Evolutionary conservation across 2,113 vertebrate genomes (phyloP).

Genomic region (Elanus axillaris): DNA sequence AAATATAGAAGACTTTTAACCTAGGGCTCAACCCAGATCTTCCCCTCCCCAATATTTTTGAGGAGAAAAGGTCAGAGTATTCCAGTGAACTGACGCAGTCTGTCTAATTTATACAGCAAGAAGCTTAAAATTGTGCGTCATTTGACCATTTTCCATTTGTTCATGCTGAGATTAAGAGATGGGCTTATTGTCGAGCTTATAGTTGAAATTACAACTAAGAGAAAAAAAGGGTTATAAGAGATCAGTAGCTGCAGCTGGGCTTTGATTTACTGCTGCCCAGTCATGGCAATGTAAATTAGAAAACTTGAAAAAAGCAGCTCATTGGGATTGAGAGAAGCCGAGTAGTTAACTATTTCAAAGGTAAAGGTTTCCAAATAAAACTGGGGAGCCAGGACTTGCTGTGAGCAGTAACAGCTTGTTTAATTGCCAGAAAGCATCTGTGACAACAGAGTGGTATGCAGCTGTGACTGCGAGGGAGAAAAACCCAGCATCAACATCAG

Average conservation of each 20-base stretch:
- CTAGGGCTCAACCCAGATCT: conserved; percentile 28
- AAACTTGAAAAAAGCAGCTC: conserved; percentile 36
- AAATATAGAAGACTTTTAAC: conserved; percentile 54
- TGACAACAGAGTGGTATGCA: not conserved
- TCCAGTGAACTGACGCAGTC: conserved; percentile 69
- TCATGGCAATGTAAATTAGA: conserved; percentile 3
- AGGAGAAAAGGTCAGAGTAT: conserved; percentile 74
- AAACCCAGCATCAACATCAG: not conserved
- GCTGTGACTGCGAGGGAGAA: not conserved
- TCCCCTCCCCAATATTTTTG: conserved; percentile 38
- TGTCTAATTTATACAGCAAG: conserved; percentile 66
- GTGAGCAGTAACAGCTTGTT: not conserved
- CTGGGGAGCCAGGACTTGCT: not conserved
- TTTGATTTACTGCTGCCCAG: conserved; percentile 48
- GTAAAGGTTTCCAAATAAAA: not conserved
- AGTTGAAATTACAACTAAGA: conserved; percentile 68
- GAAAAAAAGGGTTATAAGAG: conserved; percentile 35
- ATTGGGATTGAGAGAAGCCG: not conserved
- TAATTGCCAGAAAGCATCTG: not conserved
- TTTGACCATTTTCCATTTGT: conserved; percentile 72
- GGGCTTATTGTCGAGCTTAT: conserved; percentile 68
- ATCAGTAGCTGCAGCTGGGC: conserved; percentile 45
- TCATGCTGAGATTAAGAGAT: conserved; percentile 69
- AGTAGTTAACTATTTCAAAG: conserved; percentile 28
- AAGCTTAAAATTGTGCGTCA: conserved; percentile 71